Base-by-base conservation (phyloP, 1,140 invertebrate genomes). In the Pseudomyrmex sp. region DNA sequence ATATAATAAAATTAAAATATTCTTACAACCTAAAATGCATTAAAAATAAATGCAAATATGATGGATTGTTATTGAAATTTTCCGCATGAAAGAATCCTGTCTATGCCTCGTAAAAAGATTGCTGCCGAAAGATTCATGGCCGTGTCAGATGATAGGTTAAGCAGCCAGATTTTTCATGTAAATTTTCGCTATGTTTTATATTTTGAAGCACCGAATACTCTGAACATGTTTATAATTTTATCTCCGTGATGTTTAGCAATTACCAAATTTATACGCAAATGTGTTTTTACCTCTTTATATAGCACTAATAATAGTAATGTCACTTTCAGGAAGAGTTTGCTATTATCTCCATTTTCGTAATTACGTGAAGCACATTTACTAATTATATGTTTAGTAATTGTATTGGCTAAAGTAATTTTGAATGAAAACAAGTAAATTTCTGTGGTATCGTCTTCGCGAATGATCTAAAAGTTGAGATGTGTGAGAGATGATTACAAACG, bases 81-180 rank as follows among this genome's bases (percentile, higher is more conserved):
- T 50, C 35, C 54, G 46, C 48, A 5, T 26, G 15, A 46, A 58
- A 62, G 18, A 54, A 69, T 70, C 52, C 18, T n/a, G n/a, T 65
- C 23, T 26, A 20, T 50, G 20, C 48, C 46, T 56, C 50, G 48
- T 74, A 70, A 72, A 56, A 56, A 80, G 46, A 44, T 66, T 70
- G 76, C 66, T 70, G 44, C 58, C 76, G 76, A 80, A 72, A 80
- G 76, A 80, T 80, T 80, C 76, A 80, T 80, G 66, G 56, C 54
- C 66, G 12, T 80, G 76, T 80, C 76, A 80, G 76, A 70, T 70
- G 66, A 80, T 80, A 72, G 76, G 76, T 80, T 72, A 80, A 80
- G 76, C 66, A 80, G 76, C 66, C 54, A 80, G 76, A 80, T 80
- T 80, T 72, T 80, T 80, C 76, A 80, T 61, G 65, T 50, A 80